Conservation (phyloP, 2,113 vertebrate species). For the Nycticorax nycticorax region DNA sequence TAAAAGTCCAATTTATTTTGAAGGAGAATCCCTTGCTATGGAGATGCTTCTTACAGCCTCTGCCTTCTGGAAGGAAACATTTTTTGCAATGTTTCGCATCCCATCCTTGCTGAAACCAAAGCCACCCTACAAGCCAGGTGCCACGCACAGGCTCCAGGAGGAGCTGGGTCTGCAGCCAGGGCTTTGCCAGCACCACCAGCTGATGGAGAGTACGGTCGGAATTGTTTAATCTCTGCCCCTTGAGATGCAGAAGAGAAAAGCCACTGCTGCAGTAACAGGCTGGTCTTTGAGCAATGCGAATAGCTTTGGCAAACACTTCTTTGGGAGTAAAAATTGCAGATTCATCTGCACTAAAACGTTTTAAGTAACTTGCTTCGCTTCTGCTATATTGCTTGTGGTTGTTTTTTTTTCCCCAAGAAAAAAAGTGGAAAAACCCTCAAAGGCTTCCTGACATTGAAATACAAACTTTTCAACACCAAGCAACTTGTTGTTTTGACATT, state of each 20-base stretch:
- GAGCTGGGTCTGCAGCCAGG: not conserved
- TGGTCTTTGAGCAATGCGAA: not conserved
- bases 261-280: not conserved
- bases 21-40: not conserved
- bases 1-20: not conserved
- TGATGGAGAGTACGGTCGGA: fast-evolving
- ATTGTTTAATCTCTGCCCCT: not conserved
- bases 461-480: not conserved
- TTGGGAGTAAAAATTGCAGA: not conserved
- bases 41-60: not conserved
- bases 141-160: not conserved
- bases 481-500: not conserved
- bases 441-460: not conserved
- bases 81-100: not conserved
- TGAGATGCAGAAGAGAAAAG: not conserved
- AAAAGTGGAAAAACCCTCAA: not conserved
- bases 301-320: not conserved
- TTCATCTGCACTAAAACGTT: not conserved
- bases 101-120: not conserved
- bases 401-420: not conserved
- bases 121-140: not conserved
- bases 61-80: not conserved
- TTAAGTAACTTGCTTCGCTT: not conserved
- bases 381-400: fast-evolving
- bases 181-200: not conserved